phyloP scores from a whole-genome alignment of 2,113 vertebrate genomes.

The Sebastes fasciatus region DNA sequence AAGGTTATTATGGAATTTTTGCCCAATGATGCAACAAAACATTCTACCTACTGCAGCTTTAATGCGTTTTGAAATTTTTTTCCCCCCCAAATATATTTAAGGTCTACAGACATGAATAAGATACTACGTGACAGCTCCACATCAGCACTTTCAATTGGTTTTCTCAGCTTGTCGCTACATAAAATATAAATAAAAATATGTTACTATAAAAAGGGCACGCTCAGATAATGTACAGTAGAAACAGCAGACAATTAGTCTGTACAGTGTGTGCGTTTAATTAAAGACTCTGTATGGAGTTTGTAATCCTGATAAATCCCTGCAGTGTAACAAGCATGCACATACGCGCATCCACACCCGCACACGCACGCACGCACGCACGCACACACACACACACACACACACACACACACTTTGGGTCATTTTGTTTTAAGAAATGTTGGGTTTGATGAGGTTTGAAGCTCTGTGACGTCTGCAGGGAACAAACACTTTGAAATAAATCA shows the following conservation, averaged over 20 bases:
- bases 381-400: no score
- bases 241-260: neutral
- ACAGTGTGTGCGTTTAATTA: slow-evolving; percentile 18
- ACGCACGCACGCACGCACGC: no score
- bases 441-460: neutral
- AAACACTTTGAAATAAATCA: neutral
- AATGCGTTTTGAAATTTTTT: neutral
- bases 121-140: neutral
- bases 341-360: no score
- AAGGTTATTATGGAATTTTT: no score
- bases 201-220: neutral
- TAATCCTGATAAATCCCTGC: slow-evolving; percentile 30
- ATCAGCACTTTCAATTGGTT: neutral
- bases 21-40: no score
- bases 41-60: neutral
- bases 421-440: no score
- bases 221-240: neutral
- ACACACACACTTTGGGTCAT: no score
- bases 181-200: neutral
- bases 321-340: neutral
- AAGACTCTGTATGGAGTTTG: slow-evolving; percentile 6
- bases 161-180: neutral
- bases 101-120: neutral
- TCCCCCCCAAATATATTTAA: neutral
- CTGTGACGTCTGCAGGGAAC: no score